A percentile compares a stretch with the other conserved stretches of the same genome.
Evolutionary conservation across 2,113 vertebrate genomes (phyloP).

Genomic region (Bagarius yarrelli): DNA sequence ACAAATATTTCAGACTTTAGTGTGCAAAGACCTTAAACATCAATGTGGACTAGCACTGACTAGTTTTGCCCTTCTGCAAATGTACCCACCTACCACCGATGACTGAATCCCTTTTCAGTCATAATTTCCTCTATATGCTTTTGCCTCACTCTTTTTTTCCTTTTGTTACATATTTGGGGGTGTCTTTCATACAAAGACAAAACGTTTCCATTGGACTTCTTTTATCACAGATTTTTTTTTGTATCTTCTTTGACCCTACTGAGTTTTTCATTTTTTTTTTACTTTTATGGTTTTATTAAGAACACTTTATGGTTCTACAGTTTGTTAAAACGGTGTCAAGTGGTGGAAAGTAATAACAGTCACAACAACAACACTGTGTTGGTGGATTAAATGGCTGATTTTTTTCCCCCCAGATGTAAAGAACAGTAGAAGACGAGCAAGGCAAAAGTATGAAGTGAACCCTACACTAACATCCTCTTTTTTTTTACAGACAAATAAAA

Average conservation of each 20-base stretch:
- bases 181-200: background rate
- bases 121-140: background rate
- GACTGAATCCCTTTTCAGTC: background rate
- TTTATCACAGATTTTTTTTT: background rate
- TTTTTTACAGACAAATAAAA: background rate
- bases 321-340: background rate
- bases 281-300: background rate
- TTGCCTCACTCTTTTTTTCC: too few relatives aligned
- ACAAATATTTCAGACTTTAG: too few relatives aligned
- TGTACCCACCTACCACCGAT: background rate
- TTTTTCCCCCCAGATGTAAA: background rate
- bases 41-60: background rate
- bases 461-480: background rate
- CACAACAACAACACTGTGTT: too few relatives aligned
- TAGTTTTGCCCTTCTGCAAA: background rate
- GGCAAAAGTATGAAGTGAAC: background rate
- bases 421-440: background rate
- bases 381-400: background rate
- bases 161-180: too few relatives aligned
- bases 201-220: background rate
- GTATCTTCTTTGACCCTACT: too few relatives aligned
- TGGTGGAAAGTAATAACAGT: background rate
- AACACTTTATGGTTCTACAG: background rate
- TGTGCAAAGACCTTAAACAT: too few relatives aligned
- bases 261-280: too few relatives aligned